phyloP scores from a whole-genome alignment of 1,140 invertebrate genomes.

The Magallana ariakensis region DNA sequence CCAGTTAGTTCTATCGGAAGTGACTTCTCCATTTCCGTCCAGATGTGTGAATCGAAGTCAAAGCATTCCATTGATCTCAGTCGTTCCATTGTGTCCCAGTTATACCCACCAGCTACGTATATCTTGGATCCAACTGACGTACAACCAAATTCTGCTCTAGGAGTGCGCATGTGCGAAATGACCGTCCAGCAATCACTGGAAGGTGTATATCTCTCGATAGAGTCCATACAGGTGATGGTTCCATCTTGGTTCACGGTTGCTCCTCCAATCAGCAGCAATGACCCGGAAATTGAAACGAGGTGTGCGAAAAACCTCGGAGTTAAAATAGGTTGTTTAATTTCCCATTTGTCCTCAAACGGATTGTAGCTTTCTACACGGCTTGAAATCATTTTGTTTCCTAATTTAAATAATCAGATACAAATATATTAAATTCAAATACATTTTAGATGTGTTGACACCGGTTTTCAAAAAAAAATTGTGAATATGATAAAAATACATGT shows the following conservation, averaged over 20 bases:
- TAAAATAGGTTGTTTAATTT: constrained; percentile 57
- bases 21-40: constrained; percentile 49
- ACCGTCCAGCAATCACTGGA: constrained; percentile 81
- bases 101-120: constrained; percentile 67
- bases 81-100: constrained; percentile 62
- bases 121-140: constrained; percentile 54
- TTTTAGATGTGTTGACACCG: no score
- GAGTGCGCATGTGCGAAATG: constrained; percentile 79
- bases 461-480: no score
- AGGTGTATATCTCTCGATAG: constrained; percentile 78
- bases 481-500: background rate
- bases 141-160: constrained; percentile 73
- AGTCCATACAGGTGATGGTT: constrained; percentile 59
- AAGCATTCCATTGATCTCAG: constrained; percentile 59
- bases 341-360: constrained; percentile 65
- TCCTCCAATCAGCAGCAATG: constrained; percentile 63
- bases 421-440: no score
- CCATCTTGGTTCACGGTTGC: constrained; percentile 62
- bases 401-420: no score
- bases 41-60: constrained; percentile 56
- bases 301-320: constrained; percentile 63
- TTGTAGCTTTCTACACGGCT: constrained; percentile 66
- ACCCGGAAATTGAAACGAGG: constrained; percentile 52
- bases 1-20: background rate
- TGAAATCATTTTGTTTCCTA: constrained; percentile 59